Base-by-base conservation (phyloP, 2,888 invertebrate species). In the Phortica okadai region DNA sequence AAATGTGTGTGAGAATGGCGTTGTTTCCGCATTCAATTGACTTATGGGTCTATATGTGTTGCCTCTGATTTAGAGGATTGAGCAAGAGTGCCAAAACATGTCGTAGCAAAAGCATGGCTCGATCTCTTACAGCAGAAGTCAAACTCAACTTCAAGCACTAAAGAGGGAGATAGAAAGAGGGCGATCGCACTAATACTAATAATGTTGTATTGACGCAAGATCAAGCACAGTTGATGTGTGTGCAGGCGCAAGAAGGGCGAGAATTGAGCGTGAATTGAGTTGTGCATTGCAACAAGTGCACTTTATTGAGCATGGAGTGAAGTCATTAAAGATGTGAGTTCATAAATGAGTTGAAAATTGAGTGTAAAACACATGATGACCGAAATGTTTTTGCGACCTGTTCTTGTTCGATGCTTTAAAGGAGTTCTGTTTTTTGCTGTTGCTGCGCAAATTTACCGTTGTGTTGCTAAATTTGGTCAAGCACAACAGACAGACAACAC, bases 371-470 rank as follows among this genome's bases (percentile, higher is more conserved):
- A 33, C 33, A 33, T 33, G 33, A 33, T 33, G 33, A 33, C 33
- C 33, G 33, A 66, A 66, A 10, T n/a, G 42, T 66, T 66, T 5
- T 42, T 66, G 42, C n/a, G 33, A 33, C 33, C 33, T 66, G 42
- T 42, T 66, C 66, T 66, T 64, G 64, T 33, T 33, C 64, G 7
- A 3, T 25, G 33, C 25, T 62, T 62, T 62, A 25, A 62, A 62
- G 62, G 33, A 62, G 16, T 62, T 1, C 11, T 56, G 14, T n/a
- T n/a, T 56, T 56, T 56, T n/a, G n/a, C n/a, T n/a, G n/a, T n/a
- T n/a, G n/a, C n/a, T n/a, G n/a, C n/a, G n/a, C n/a, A n/a, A n/a
- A n/a, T n/a, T n/a, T n/a, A n/a, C n/a, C n/a, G n/a, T n/a, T 5
- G 14, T 56, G n/a, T 56, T 56, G 56, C 5, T n/a, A 11, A 16